These are phyloP conservation scores for Mirza zaza DNA, from an alignment of 2,113 vertebrate species.

Conservation along the genomic window DNA sequence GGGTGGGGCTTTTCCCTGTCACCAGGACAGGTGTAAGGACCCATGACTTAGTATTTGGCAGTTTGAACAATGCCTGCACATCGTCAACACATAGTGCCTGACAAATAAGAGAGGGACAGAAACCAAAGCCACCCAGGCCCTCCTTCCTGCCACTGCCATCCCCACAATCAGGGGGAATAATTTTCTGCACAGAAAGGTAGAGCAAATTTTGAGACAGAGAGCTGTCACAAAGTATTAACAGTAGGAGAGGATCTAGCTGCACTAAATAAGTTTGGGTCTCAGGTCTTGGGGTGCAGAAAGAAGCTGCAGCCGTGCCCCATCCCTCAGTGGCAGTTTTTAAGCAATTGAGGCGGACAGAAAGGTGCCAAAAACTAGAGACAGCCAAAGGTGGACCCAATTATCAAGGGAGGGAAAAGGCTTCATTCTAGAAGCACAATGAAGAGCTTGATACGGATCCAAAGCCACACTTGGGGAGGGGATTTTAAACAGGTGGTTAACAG, in stretches of 20 bases:
- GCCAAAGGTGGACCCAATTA: not conserved
- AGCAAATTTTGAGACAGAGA: not conserved
- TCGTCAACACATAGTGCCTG: not conserved
- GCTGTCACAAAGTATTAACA: not conserved
- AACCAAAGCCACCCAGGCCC: not conserved
- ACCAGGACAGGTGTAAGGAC: not conserved
- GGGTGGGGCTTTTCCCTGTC: too few species aligned
- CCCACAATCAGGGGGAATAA: not conserved
- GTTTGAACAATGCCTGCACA: not conserved
- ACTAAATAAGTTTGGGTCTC: not conserved
- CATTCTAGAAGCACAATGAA: not conserved
- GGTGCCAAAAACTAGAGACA: not conserved
- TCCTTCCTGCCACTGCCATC: not conserved
- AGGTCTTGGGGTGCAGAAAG: not conserved
- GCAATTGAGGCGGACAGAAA: not conserved
- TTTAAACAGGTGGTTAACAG: slow-evolving; percentile 51
- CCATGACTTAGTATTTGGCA: not conserved
- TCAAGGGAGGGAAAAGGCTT: not conserved
- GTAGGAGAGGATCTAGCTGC: not conserved
- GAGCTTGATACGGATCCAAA: not conserved
- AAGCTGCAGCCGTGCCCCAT: not conserved
- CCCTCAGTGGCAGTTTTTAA: not conserved
- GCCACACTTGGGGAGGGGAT: not conserved
- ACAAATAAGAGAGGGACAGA: not conserved
- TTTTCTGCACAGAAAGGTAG: not conserved